Evolutionary conservation across 37 sponge, comb jelly and placozoan genomes (phyloP).

Genomic region (Hexactinellida sp.): DNA sequence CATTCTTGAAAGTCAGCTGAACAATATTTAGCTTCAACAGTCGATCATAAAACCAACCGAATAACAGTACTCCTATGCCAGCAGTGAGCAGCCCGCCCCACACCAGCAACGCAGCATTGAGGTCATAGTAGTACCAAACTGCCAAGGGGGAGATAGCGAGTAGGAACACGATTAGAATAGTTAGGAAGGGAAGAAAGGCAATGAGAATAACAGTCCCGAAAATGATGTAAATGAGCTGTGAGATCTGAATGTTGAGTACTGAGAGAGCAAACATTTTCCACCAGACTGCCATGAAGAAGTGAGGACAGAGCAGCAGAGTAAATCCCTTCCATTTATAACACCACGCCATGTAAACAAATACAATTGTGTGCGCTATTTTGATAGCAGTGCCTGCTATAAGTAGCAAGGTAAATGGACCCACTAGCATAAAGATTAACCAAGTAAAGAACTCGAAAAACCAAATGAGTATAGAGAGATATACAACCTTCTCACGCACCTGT

Average conservation of each 20-base stretch:
- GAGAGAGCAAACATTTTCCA: conserved; percentile 12
- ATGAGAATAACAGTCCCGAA: background rate
- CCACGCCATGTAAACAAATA: background rate
- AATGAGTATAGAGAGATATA: background rate
- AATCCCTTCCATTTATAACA: conserved; percentile 18
- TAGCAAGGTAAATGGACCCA: background rate
- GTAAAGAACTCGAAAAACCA: background rate
- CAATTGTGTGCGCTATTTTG: background rate
- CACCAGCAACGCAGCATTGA: background rate
- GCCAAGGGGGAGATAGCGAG: background rate
- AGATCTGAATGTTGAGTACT: background rate
- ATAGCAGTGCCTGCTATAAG: background rate
- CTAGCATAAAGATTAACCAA: background rate
- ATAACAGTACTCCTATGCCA: background rate
- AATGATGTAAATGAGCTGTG: background rate
- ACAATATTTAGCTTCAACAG: background rate
- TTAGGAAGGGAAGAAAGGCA: background rate
- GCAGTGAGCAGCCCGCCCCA: background rate
- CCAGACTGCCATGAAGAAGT: conserved; percentile 1
- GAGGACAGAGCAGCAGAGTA: background rate
- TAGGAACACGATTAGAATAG: background rate
- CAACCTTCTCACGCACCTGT: background rate
- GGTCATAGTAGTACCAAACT: background rate
- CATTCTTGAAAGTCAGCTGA: background rate
- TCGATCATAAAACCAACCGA: background rate